Conservation (phyloP, 1,140 invertebrate genomes). For the Calosoma granatense region DNA sequence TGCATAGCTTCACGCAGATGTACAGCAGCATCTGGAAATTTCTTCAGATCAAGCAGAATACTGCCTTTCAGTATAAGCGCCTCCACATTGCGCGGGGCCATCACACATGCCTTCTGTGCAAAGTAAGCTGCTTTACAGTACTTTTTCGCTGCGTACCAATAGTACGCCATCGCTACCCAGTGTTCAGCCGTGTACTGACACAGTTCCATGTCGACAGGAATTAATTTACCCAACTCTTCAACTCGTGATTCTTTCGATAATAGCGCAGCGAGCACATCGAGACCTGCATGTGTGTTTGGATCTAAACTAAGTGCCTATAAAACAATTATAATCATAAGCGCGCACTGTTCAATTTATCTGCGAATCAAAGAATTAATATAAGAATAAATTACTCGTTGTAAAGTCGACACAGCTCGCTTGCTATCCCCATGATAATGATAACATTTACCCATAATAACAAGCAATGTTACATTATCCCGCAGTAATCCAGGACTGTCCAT, state of each 20-base stretch:
- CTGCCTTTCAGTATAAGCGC: constrained; percentile 62
- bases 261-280: constrained; percentile 24
- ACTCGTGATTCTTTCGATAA: constrained; percentile 23
- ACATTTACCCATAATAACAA: constrained; percentile 54
- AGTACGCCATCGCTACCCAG: constrained; percentile 30
- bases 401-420: constrained; percentile 30
- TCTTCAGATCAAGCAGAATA: constrained; percentile 60
- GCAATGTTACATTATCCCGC: constrained; percentile 53
- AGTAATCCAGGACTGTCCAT: constrained; percentile 50
- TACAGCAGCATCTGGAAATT: constrained; percentile 55
- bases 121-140: constrained; percentile 34
- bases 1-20: constrained; percentile 65
- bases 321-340: not conserved
- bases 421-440: constrained; percentile 49
- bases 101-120: constrained; percentile 33
- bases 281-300: constrained; percentile 25
- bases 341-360: not conserved
- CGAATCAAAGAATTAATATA: no score
- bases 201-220: constrained; percentile 21
- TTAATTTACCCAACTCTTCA: constrained; percentile 24
- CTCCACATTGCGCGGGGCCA: constrained; percentile 45
- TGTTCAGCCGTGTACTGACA: constrained; percentile 27
- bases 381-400: constrained; percentile 34
- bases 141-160: constrained; percentile 27
- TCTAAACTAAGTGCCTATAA: constrained; percentile 26